Base-by-base conservation (phyloP, 2,888 invertebrate genomes). In the Caenorhabditis sp. region DNA sequence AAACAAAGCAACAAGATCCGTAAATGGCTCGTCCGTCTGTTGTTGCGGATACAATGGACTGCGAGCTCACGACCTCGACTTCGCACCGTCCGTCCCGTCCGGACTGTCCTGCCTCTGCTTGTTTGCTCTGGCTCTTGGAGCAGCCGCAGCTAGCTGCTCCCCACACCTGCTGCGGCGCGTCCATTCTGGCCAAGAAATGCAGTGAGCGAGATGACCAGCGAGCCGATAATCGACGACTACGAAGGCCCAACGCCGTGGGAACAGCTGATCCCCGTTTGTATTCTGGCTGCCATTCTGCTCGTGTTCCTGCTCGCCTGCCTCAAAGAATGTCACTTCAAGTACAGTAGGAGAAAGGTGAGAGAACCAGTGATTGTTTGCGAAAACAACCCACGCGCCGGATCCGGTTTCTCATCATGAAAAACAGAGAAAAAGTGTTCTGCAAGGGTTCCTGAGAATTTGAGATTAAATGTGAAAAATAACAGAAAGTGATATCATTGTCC, bases 251-350 rank as follows among this genome's bases (percentile, higher is more conserved):
- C 50, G 17, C n/a, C 65, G 7, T 79, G 74, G 66, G 66, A 79
- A 13, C 74, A 79, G 27, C 62, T 75, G 46, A 62, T 66, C 30
- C 79, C 79, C 17, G 56, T 79, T 1, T 50, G 45, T 45, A 61
- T 79, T 52, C 70, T 79, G 2, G 59, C 70, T 43, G 53, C 58
- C 13, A 76, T 79, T 22, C 50, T 79, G 41, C 55, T 58, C 17
- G 58, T 76, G 24, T 73, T 79, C 43, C 56, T 79, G n/a, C 30
- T 68, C 20, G 79, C 79, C 39, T 79, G 79, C 35, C 26, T 79
- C 45, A 53, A 56, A 62, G 68, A 75, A 32, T 68, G 62, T 41
- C 62, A 70, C 56, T 75, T 66, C 48, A 59, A 66, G 56, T 61
- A 52, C 50, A 56, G 41, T 50, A 61, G 58, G 41, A 48, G 63